Conservation (phyloP, 2,888 invertebrate species). For the Lochmaea capreae region DNA sequence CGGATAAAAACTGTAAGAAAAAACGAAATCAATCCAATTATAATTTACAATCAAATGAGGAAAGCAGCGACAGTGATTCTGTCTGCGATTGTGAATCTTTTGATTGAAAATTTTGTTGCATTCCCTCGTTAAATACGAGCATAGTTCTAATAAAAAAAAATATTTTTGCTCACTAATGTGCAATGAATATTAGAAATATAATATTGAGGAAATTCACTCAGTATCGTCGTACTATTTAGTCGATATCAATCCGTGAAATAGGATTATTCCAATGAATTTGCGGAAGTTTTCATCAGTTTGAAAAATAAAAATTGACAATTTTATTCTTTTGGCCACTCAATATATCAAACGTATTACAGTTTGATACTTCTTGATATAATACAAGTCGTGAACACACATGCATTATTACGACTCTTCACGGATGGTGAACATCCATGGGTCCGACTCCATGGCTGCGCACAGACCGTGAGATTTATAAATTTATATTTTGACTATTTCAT, state of each 20-base stretch:
- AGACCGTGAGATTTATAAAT: constrained; percentile 67
- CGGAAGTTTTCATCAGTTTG: constrained; percentile 7
- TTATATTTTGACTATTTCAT: constrained; percentile 67
- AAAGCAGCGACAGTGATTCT: no score
- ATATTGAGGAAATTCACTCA: no score
- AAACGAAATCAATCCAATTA: no score
- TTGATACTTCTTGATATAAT: constrained; percentile 52
- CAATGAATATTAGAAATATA: no score
- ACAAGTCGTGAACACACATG: constrained; percentile 64
- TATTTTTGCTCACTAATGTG: no score
- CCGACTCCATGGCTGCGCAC: constrained; percentile 53
- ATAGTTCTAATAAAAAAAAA: no score
- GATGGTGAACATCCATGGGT: constrained; percentile 60
- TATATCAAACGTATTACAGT: constrained; percentile 36
- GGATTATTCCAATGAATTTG: neutral
- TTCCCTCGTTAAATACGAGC: no score
- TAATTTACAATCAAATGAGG: no score
- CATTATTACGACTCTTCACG: constrained; percentile 63
- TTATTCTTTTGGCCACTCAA: constrained; percentile 20
- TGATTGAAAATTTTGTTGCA: no score
- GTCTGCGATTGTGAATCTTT: no score
- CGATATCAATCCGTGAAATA: neutral
- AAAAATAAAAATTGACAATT: constrained; percentile 28
- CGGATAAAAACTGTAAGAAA: no score
- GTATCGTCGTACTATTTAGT: no score